Base-by-base conservation (phyloP, 1,140 invertebrate species). In the Procambarus virginalis region DNA sequence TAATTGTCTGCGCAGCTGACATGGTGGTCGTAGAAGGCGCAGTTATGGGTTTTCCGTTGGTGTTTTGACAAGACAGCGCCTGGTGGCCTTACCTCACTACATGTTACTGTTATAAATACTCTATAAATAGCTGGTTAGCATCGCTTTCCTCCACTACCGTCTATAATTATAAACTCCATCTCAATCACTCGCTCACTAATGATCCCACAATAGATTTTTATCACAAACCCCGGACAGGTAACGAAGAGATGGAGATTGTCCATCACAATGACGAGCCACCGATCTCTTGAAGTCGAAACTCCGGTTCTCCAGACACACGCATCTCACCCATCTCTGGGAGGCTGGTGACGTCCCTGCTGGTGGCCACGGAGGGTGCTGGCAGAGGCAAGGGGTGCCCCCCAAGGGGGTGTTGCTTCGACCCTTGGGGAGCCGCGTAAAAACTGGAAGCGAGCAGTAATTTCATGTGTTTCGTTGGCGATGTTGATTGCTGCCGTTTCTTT, bases 161-260 rank as follows among this genome's bases (percentile, higher is more conserved):
- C 85, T 86, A 70, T 86, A 86, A 86, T 86, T 80, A 86, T 70
- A 79, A 79, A 80, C 85, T 86, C 85, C 77, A 80, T 86, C 85
- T 86, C 85, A 86, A 86, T 86, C 85, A 68, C 76, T 80, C 76
- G 76, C 75, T 80, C 85, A 80, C 85, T 86, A 86, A 86, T 86
- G 77, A 86, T 79, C 76, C 85, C 48, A 45, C 55, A 76, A 86
- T 86, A 86, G 85, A 86, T 86, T 86, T 86, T 79, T 86, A 86
- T 86, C 85, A 86, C 85, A 80, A 80, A 34, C 14, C 49, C 49
- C 49, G 85, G 77, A 78, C 76, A 58, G 48, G 83, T 84, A 76
- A 76, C 64, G 83, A 84, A 73, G 83, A 20, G 73, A 70, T 55
- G 58, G 80, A 73, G 22, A 34, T 22, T 2, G 68, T 17, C 20